Conservation (phyloP, 2,113 vertebrate species). For the Poicephalus gulielmi region DNA sequence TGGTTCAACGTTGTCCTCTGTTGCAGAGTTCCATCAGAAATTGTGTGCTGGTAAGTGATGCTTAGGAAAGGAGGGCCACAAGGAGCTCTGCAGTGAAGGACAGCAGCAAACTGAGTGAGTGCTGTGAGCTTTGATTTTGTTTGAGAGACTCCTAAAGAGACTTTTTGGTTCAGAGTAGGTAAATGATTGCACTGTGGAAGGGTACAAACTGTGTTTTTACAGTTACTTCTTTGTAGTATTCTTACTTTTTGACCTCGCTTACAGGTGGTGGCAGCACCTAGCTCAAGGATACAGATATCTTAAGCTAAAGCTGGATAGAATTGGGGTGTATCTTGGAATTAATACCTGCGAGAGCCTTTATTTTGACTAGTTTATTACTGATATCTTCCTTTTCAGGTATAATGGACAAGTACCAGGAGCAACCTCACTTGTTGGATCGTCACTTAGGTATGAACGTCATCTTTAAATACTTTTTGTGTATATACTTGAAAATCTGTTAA, state of each 20-base stretch:
- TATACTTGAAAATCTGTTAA: neutral
- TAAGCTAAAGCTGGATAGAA: neutral
- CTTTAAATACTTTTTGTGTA: neutral
- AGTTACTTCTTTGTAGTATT: neutral
- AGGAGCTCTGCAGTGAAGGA: neutral
- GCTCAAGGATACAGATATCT: neutral
- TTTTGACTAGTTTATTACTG: neutral
- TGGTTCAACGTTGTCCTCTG: neutral
- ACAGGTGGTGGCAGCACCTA: neutral
- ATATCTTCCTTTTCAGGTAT: conserved; percentile 76
- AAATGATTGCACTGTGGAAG: neutral
- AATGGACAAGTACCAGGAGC: conserved; percentile 95
- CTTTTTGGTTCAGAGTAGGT: neutral
- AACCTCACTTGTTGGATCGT: conserved; percentile 91
- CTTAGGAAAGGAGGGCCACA: neutral
- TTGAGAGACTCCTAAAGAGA: neutral
- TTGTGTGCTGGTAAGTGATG: neutral
- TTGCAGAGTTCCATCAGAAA: neutral
- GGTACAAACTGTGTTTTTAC: neutral
- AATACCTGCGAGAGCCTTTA: neutral
- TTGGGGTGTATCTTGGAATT: neutral
- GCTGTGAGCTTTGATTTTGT: neutral
- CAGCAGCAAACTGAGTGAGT: neutral
- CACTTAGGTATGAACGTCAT: conserved; percentile 84
- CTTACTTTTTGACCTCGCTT: neutral